These are phyloP conservation scores for Strix uralensis DNA, from an alignment of 2,113 vertebrate species.

Conservation along the genomic window DNA sequence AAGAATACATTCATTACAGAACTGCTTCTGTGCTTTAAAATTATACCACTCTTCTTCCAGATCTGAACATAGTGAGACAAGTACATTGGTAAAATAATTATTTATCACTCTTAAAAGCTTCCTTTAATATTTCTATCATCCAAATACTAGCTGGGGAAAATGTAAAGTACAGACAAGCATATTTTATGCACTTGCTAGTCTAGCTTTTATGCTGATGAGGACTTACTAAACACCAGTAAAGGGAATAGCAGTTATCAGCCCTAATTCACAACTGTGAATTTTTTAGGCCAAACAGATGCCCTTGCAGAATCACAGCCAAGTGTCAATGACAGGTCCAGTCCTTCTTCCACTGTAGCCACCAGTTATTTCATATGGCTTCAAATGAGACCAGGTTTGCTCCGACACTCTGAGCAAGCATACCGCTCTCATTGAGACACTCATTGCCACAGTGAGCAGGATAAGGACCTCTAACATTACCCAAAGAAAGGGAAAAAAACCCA, in stretches of 20 bases:
- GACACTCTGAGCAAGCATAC: accelerated
- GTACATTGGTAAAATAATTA: constrained; percentile 44
- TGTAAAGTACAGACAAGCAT: not conserved
- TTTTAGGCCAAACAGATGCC: constrained; percentile 4
- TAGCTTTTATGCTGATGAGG: constrained; percentile 15
- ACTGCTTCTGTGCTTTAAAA: not conserved
- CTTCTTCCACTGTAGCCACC: not conserved
- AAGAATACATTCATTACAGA: not conserved
- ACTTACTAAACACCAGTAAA: constrained; percentile 19
- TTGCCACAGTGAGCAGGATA: not conserved
- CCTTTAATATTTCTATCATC: constrained; percentile 25
- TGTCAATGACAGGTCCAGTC: not conserved
- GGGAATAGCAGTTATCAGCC: not conserved
- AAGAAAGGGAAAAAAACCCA: not conserved
- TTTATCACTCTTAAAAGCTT: constrained; percentile 66
- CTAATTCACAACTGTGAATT: not conserved
- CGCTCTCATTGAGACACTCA: not conserved
- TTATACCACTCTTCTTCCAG: not conserved
- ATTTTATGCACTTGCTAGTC: constrained; percentile 24
- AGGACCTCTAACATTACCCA: not conserved
- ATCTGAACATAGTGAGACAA: not conserved
- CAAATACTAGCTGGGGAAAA: constrained; percentile 41
- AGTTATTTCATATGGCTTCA: not conserved
- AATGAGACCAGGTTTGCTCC: not conserved
- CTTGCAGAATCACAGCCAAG: not conserved